Conservation (phyloP, 2,113 vertebrate genomes). For the Erinaceus europaeus region DNA sequence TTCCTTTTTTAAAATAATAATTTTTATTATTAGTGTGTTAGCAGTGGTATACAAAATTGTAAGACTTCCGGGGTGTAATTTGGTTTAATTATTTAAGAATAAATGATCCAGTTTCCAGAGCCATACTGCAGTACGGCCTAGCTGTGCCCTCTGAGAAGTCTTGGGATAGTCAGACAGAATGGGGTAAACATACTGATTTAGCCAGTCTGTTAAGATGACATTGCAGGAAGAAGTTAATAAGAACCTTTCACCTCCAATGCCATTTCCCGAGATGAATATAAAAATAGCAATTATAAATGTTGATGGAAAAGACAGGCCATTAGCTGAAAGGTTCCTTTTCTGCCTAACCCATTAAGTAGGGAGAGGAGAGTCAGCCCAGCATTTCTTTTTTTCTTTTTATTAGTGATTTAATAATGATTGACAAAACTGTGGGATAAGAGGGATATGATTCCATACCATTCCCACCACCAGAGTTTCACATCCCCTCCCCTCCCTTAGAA, state of each 20-base stretch:
- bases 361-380: not conserved
- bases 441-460: too few species aligned
- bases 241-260: not conserved
- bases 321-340: not conserved
- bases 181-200: not conserved
- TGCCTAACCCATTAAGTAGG: not conserved
- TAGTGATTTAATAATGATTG: too few species aligned
- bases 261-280: constrained; percentile 27
- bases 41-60: too few species aligned
- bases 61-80: too few species aligned
- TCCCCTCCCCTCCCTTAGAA: too few species aligned
- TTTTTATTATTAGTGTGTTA: too few species aligned
- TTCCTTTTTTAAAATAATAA: too few species aligned
- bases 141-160: not conserved
- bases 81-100: not conserved
- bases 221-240: not conserved
- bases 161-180: not conserved
- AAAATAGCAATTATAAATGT: not conserved
- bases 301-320: constrained; percentile 1
- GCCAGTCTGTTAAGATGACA: not conserved
- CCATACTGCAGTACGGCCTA: not conserved
- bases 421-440: too few species aligned
- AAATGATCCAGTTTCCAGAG: not conserved
- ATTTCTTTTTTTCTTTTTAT: not conserved
- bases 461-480: too few species aligned